Percentiles rank a stretch among this genome's conserved stretches.
Evolutionary conservation across 2,888 invertebrate genomes (phyloP).

Genomic region (Tenodera sinensis): DNA sequence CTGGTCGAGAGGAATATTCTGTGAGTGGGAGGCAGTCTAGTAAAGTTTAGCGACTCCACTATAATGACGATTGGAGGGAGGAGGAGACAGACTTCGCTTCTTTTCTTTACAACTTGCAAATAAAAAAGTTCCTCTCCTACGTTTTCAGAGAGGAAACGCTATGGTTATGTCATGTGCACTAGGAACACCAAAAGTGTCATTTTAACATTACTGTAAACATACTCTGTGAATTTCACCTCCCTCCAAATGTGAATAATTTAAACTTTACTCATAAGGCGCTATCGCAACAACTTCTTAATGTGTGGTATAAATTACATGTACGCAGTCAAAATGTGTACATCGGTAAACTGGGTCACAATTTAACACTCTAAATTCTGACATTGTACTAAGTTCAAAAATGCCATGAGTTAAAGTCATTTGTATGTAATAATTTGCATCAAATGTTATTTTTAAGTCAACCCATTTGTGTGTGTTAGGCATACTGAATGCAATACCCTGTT

Average conservation of each 20-base stretch:
- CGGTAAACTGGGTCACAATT: no score
- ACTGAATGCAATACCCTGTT: no score
- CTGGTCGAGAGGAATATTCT: constrained; percentile 3
- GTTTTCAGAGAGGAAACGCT: neutral
- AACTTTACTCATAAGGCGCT: neutral
- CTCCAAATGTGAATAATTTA: neutral
- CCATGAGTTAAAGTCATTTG: no score
- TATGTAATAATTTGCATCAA: no score
- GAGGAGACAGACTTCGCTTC: neutral
- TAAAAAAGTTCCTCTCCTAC: neutral
- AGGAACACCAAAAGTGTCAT: neutral
- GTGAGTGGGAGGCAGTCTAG: neutral
- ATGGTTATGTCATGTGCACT: neutral
- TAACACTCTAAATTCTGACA: no score
- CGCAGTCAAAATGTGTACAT: no score
- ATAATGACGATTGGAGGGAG: neutral
- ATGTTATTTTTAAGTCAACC: no score
- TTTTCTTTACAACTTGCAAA: neutral
- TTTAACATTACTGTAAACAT: neutral
- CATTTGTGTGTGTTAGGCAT: no score
- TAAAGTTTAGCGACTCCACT: constrained; percentile 7
- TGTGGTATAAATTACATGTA: neutral
- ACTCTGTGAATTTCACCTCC: neutral
- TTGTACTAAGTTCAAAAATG: no score
- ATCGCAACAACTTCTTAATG: neutral